Percentiles rank a stretch among this genome's conserved stretches.
Evolutionary conservation across 2,113 vertebrate genomes (phyloP).

Genomic region (Epinephelus lanceolatus): DNA sequence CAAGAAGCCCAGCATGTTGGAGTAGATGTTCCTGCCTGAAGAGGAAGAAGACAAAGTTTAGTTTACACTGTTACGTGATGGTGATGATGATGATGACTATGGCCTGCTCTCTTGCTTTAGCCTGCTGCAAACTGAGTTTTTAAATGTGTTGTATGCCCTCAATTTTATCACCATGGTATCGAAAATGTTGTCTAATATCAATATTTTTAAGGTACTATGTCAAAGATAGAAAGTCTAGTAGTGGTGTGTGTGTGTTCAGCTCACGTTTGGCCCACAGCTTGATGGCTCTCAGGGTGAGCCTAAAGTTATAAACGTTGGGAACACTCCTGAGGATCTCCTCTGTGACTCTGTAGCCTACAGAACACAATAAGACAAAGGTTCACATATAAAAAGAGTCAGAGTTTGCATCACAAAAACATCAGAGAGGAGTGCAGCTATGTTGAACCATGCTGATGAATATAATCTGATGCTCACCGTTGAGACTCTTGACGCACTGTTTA

Average conservation of each 20-base stretch:
- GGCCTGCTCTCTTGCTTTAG: too few relatives aligned
- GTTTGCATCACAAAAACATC: background rate
- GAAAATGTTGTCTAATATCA: too few relatives aligned
- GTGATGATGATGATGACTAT: background rate
- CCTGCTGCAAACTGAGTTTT: background rate
- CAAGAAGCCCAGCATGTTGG: conserved; percentile 94
- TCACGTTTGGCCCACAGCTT: too few relatives aligned
- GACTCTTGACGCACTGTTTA: conserved; percentile 92
- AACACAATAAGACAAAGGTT: background rate
- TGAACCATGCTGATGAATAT: background rate
- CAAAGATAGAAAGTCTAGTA: too few relatives aligned
- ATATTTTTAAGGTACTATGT: too few relatives aligned
- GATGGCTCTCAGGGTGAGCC: conserved; percentile 71
- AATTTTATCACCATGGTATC: too few relatives aligned
- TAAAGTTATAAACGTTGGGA: conserved; percentile 94
- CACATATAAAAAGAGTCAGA: background rate
- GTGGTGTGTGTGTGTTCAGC: too few relatives aligned
- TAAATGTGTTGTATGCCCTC: too few relatives aligned
- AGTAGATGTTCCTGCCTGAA: conserved; percentile 95
- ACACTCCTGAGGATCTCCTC: conserved; percentile 95
- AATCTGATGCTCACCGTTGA: conserved; percentile 86
- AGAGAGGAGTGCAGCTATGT: background rate
- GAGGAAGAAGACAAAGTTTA: background rate
- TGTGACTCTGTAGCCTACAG: conserved; percentile 92
- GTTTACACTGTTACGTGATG: background rate